These are phyloP conservation scores for Eristalis arbustorum DNA, from an alignment of 2,888 invertebrate genomes.

Conservation along the genomic window DNA sequence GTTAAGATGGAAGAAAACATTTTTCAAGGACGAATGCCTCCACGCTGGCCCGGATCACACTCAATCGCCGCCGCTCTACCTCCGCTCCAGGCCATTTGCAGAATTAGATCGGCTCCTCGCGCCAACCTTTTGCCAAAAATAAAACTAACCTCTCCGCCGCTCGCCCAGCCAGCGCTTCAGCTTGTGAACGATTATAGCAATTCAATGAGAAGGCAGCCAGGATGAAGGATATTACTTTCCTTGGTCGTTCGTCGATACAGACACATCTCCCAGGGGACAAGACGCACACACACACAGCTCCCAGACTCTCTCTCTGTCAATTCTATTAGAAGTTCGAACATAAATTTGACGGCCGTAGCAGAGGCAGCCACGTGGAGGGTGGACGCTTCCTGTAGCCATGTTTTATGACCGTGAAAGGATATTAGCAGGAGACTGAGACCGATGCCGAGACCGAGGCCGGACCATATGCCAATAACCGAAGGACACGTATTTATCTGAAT, in stretches of 20 bases:
- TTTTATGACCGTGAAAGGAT: conserved; percentile 43
- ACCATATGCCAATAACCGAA: conserved; percentile 51
- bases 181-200: conserved; percentile 58
- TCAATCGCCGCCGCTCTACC: conserved; percentile 38
- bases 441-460: conserved; percentile 4
- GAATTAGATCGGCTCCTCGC: conserved; percentile 2
- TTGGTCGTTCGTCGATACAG: conserved; percentile 37
- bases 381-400: conserved; percentile 35
- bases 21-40: conserved; percentile 38
- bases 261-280: conserved; percentile 22
- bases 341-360: conserved; percentile 45
- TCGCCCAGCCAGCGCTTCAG: neutral
- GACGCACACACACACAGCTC: neutral
- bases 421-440: neutral
- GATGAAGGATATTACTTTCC: conserved; percentile 15
- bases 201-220: conserved; percentile 21
- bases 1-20: neutral
- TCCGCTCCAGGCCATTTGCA: conserved; percentile 8
- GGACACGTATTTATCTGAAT: conserved; percentile 64
- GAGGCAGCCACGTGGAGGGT: no score
- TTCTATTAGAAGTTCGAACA: conserved; percentile 65
- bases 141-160: conserved; percentile 49
- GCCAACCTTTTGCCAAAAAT: conserved; percentile 46
- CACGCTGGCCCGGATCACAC: conserved; percentile 51
- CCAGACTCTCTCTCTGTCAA: conserved; percentile 5